Evolutionary conservation across 2,888 invertebrate species (phyloP), one percentile per base, ranked within the genome.

Genomic region (Carabus problematicus): DNA sequence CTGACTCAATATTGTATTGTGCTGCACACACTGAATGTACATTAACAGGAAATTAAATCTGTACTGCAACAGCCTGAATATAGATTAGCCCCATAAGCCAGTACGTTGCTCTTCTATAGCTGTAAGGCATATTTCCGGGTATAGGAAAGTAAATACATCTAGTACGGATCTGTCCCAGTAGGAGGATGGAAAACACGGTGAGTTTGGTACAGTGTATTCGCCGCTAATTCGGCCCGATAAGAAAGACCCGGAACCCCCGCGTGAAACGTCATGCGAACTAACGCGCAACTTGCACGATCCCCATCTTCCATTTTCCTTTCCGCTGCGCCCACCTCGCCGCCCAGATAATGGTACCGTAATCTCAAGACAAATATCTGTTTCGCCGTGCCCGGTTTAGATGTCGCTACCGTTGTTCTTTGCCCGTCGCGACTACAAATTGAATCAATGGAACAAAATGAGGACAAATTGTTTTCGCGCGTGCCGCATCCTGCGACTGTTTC

Each of bases 391-490:
- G 9, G 52, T 12, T 43, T 47, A 47, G 47, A 47, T 47, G 47
- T 47, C 7, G 52, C 14, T 16, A 14, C 18, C 16, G 49, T 49
- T 49, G 49, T 49, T 49, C 49, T n/a, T 49, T 49, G 12, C 12
- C 47, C 14, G 8, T 18, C 14, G 8, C 8, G 6, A 8, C 18
- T 58, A 58, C 66, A 66, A 66, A 66, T 66, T 66, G 58, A 66
- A 66, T 66, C 66, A 66, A 66, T 66, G 58, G 66, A 59, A 47
- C 58, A 66, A 59, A 66, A 66, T 66, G 66, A 66, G 66, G 66
- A 66, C 66, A 66, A 59, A 66, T 66, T 66, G 66, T 66, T 66
- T 66, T 66, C 58, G 66, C 58, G 59, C 66, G 66, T 66, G 58
- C 59, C 11, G 14, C 59, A 59, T 41, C 40, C 59, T 19, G 14